A percentile compares a stretch with the other conserved stretches of the same genome.
Evolutionary conservation across 2,113 vertebrate genomes (phyloP).

Genomic region (Equus przewalskii): DNA sequence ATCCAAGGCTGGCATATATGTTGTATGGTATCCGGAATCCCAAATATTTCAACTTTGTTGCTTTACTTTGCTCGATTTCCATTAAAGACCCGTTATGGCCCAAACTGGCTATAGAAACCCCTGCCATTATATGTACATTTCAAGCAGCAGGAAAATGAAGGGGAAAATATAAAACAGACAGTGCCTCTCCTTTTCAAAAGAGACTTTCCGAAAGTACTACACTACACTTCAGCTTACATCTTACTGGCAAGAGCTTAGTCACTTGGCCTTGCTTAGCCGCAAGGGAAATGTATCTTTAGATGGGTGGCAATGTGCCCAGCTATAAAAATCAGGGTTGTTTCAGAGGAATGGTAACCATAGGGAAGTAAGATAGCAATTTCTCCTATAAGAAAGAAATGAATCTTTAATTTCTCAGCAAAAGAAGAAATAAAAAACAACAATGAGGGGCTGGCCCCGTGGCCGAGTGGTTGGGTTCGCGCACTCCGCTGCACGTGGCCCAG

Average conservation of each 20-base stretch:
- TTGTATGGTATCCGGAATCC: not conserved
- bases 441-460: no score
- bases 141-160: not conserved
- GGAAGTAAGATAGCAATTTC: slow-evolving; percentile 18
- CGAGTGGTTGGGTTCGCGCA: no score
- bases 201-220: not conserved
- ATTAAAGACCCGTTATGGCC: not conserved
- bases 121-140: not conserved
- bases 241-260: not conserved
- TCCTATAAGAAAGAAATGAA: slow-evolving; percentile 8
- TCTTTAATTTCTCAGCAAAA: slow-evolving; percentile 49
- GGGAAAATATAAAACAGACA: not conserved
- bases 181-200: not conserved
- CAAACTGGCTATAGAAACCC: not conserved
- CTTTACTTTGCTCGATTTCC: not conserved
- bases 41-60: not conserved
- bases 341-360: not conserved
- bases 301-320: not conserved
- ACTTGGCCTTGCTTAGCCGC: not conserved
- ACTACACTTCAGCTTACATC: not conserved
- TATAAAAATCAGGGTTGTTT: slow-evolving; percentile 25
- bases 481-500: no score
- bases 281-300: not conserved
- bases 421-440: not conserved
- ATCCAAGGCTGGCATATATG: not conserved